These are phyloP conservation scores for Dolichopus griseipennis DNA, from an alignment of 2,888 invertebrate genomes.

Conservation along the genomic window DNA sequence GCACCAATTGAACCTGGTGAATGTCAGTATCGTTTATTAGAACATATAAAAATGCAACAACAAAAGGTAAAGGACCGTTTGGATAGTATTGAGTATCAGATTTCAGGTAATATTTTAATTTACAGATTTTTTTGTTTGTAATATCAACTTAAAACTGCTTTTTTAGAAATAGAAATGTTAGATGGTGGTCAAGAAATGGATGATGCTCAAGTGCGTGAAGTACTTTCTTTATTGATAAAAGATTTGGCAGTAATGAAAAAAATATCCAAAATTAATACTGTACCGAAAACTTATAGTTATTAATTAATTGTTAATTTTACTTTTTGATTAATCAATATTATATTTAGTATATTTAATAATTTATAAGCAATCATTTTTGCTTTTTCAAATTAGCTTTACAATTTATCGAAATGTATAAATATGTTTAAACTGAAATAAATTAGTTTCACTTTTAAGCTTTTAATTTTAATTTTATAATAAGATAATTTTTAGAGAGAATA, in stretches of 20 bases:
- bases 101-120: constrained; percentile 49
- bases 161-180: constrained; percentile 32
- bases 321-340: too few relatives aligned
- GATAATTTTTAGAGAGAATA: too few relatives aligned
- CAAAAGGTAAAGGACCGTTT: constrained; percentile 61
- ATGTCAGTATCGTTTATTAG: constrained; percentile 66
- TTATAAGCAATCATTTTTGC: too few relatives aligned
- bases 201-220: constrained; percentile 60
- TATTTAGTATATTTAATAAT: too few relatives aligned
- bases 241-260: constrained; percentile 64
- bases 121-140: neutral
- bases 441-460: too few relatives aligned
- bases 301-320: neutral
- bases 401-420: too few relatives aligned
- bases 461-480: too few relatives aligned
- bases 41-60: constrained; percentile 69
- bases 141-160: constrained; percentile 13
- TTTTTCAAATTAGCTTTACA: too few relatives aligned
- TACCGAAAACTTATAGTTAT: constrained; percentile 25
- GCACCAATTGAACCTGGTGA: constrained; percentile 70
- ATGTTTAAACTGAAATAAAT: too few relatives aligned
- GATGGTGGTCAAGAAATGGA: constrained; percentile 52
- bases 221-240: constrained; percentile 62
- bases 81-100: constrained; percentile 64
- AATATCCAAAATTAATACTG: constrained; percentile 49